phyloP scores from a whole-genome alignment of 2,888 invertebrate genomes.

The Formica aserva region DNA sequence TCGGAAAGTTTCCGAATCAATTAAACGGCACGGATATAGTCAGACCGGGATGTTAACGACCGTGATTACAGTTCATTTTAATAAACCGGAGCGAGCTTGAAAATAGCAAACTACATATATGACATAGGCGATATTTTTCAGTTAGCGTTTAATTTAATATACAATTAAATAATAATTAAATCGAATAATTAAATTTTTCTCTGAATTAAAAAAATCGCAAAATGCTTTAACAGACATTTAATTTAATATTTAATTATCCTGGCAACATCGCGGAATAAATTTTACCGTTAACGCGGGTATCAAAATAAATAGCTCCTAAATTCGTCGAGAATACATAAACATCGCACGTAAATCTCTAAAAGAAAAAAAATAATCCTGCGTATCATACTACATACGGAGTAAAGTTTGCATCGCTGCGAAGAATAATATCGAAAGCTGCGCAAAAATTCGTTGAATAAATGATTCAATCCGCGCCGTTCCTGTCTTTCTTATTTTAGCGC shows the following conservation, averaged over 20 bases:
- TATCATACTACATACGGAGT: background rate
- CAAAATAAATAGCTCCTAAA: background rate
- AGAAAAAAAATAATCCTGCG: background rate
- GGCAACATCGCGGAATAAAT: background rate
- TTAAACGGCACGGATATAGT: background rate
- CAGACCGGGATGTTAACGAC: background rate
- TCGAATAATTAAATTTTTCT: background rate
- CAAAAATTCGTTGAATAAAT: slow-evolving; percentile 44
- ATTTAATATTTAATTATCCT: background rate
- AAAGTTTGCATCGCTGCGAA: background rate
- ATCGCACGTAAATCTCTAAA: background rate
- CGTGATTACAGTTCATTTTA: background rate
- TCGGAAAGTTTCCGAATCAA: slow-evolving; percentile 2
- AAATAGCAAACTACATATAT: background rate
- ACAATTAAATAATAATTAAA: background rate
- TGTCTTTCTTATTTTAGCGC: slow-evolving; percentile 28
- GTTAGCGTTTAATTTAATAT: background rate
- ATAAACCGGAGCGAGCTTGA: background rate
- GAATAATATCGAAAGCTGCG: slow-evolving; percentile 14
- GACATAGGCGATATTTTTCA: background rate
- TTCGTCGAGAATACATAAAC: background rate
- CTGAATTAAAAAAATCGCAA: background rate
- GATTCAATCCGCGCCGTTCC: slow-evolving; percentile 8
- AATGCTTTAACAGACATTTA: background rate
- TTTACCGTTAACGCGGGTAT: background rate